Evolutionary conservation across 2,113 vertebrate species (phyloP).

Genomic region (Fregetta grallaria): DNA sequence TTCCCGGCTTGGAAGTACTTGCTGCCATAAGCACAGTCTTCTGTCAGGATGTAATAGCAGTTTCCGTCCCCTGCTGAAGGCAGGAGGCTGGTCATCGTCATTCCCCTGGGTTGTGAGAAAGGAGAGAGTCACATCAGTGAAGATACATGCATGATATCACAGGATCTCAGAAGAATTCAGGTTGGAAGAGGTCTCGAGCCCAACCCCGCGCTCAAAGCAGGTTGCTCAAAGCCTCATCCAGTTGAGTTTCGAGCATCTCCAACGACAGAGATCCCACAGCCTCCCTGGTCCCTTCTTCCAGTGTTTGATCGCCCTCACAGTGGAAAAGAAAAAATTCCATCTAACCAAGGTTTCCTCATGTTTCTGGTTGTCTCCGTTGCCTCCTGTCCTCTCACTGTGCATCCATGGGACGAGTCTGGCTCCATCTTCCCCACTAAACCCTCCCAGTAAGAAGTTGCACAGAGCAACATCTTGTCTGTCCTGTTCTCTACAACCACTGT

Average conservation of each 20-base stretch:
- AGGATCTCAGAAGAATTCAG: background rate
- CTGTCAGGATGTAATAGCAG: constrained; percentile 76
- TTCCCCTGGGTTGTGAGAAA: background rate
- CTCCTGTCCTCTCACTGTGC: background rate
- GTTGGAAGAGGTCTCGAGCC: background rate
- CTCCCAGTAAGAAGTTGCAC: background rate
- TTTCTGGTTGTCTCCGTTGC: background rate
- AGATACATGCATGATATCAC: fast-evolving
- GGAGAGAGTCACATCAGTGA: background rate
- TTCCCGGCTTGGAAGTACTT: constrained; percentile 20
- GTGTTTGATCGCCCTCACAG: background rate
- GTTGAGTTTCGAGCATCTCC: background rate
- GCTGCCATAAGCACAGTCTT: background rate
- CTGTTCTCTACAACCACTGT: background rate
- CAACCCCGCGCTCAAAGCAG: fast-evolving
- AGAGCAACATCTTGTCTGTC: background rate
- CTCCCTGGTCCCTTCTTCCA: background rate
- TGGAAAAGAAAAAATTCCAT: background rate
- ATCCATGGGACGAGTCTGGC: fast-evolving
- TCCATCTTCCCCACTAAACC: background rate
- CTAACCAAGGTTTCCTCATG: background rate
- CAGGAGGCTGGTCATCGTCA: background rate
- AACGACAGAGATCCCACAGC: background rate
- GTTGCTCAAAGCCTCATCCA: background rate
- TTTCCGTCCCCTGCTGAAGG: background rate